These are phyloP conservation scores for Serinus canaria DNA, from an alignment of 2,113 vertebrate species.

Conservation along the genomic window DNA sequence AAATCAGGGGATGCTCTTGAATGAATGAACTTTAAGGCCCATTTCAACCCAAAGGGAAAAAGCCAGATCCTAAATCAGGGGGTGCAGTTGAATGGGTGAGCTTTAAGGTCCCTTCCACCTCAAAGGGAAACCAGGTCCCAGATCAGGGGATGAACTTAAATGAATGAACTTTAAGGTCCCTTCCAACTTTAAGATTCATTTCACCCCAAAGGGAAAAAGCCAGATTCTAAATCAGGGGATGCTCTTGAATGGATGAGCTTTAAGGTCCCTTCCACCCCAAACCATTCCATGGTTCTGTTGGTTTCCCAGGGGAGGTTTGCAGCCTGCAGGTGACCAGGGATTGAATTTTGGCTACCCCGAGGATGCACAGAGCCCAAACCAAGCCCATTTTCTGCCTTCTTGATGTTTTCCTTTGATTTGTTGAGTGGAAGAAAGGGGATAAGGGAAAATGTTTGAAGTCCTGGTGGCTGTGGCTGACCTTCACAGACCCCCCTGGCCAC, in stretches of 20 bases:
- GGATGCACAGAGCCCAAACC: neutral
- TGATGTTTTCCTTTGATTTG: neutral
- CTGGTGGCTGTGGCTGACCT: neutral
- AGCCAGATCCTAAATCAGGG: too few relatives aligned
- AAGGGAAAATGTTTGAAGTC: neutral
- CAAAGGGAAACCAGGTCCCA: too few relatives aligned
- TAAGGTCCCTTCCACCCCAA: neutral
- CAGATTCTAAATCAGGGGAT: neutral
- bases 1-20: too few relatives aligned
- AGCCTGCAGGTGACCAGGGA: neutral
- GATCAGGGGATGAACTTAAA: too few relatives aligned
- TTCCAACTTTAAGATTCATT: too few relatives aligned
- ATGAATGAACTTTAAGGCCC: too few relatives aligned
- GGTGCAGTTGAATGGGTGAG: too few relatives aligned
- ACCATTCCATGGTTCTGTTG: neutral
- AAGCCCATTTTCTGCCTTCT: neutral
- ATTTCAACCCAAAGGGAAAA: too few relatives aligned
- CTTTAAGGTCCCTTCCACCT: too few relatives aligned
- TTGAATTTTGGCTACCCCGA: too few relatives aligned
- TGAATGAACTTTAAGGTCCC: too few relatives aligned
- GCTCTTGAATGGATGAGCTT: neutral
- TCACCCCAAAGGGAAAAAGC: neutral
- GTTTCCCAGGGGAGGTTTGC: neutral
- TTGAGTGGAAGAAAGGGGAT: neutral
- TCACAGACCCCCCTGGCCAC: accelerated